Base-by-base conservation (phyloP, 2,797 vertebrate genomes). In the Hephaestus fuliginosus region DNA sequence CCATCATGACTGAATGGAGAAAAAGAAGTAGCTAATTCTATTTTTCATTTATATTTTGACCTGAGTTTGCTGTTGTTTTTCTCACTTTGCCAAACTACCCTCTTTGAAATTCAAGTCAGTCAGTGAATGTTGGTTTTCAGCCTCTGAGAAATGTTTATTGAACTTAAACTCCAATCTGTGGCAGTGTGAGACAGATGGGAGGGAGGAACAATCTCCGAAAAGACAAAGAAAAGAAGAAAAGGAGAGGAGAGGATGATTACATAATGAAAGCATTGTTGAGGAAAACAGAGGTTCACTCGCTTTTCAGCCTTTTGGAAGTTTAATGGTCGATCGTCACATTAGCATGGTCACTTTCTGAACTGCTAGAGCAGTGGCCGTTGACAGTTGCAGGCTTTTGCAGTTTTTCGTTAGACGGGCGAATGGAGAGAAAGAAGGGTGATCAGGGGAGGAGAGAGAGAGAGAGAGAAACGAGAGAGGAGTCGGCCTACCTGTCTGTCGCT, bases 401-500 rank as follows among this genome's bases (percentile, higher is more conserved):
- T 13, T 56, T 56, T 28, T 75, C 5, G 28, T 63, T 7, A 20
- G 10, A 56, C 20, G 25, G 52, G 52, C 41, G 52, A 49, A 74
- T 22, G 15, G 46, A 63, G 43, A 61, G 28, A 46, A 33, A 25
- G 14, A 67, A 66, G 30, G 55, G 28, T 13, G 73, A 66, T 20
- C 17, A 20, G 48, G 36, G 44, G 39, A 18, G 75, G 62, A 52
- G 13, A 44, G 33, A 53, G 5, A 67, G 44, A 49, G 66, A 12
- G 15, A 66, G 61, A 68, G 18, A 44, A 15, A 60, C 2, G 33
- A 67, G 70, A 78, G 48, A 25, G 49, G 43, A 73, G 46, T 18
- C 1, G 7, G 3, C 9, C 18, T 81, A 99, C 98, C 97, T 98
- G 97, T 95, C 98, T 96, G 87, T 99, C 98, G 56, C 97, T 99